phyloP scores from a whole-genome alignment of 2,888 invertebrate species.

The Tiliacea aurago region DNA sequence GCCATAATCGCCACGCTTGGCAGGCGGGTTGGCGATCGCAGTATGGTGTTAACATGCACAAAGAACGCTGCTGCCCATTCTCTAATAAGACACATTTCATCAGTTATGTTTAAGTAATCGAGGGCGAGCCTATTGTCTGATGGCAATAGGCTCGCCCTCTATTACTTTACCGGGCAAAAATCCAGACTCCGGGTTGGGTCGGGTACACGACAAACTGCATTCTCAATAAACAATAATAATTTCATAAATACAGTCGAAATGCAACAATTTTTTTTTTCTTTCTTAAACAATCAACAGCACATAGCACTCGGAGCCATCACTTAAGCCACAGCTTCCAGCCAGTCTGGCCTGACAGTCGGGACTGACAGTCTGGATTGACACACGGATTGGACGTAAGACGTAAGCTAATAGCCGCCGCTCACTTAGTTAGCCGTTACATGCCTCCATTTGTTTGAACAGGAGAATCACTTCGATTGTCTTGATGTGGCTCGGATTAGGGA shows the following conservation, averaged over 20 bases:
- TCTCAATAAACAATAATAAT: background rate
- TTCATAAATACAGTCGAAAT: background rate
- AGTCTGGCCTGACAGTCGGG: conserved; percentile 24
- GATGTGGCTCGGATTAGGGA: conserved; percentile 1
- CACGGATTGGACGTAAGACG: conserved; percentile 74
- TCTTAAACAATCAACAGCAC: background rate
- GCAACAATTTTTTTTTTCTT: background rate
- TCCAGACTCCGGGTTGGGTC: background rate
- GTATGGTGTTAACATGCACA: no score
- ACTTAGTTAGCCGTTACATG: conserved; percentile 55
- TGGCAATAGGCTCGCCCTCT: no score
- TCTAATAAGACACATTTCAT: no score
- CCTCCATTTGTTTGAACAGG: conserved; percentile 56
- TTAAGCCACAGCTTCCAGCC: conserved; percentile 9
- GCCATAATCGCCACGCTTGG: no score
- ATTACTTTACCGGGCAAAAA: no score
- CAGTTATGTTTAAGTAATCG: background rate
- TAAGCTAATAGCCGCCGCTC: conserved; percentile 70
- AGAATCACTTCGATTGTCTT: conserved; percentile 45
- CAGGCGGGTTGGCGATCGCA: no score
- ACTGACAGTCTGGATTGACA: conserved; percentile 68
- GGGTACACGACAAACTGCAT: background rate
- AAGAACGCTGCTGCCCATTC: no score
- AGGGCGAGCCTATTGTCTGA: no score
- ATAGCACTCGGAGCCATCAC: conserved; percentile 9